phyloP scores from a whole-genome alignment of 2,113 vertebrate species.

The cattle (Bos taurus) region ARS-UCD2.0 NC_037344.1:24884501-24885000 shows the following conservation, averaged over 20 bases:
- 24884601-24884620: not conserved
- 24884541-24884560: not conserved
- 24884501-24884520: not conserved
- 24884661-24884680: not conserved
- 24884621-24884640: not conserved
- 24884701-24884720: accelerated
- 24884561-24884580: not conserved
- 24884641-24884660: not conserved
- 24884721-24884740: not conserved
- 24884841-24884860: too few relatives aligned
- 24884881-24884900: too few relatives aligned
- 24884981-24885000: too few relatives aligned
- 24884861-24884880: too few relatives aligned
- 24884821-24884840: too few relatives aligned
- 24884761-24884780: not conserved
- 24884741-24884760: not conserved
- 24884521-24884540: not conserved
- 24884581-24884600: not conserved
- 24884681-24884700: not conserved
- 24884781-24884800: too few relatives aligned
- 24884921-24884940: too few relatives aligned
- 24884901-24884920: too few relatives aligned
- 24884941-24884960: too few relatives aligned
- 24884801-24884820: too few relatives aligned
- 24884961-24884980: too few relatives aligned